A percentile compares a stretch with the other conserved stretches of the same genome.
These are phyloP conservation scores for Apogon hyalosoma DNA, from an alignment of 2,797 vertebrate genomes.

Conservation along the genomic window DNA sequence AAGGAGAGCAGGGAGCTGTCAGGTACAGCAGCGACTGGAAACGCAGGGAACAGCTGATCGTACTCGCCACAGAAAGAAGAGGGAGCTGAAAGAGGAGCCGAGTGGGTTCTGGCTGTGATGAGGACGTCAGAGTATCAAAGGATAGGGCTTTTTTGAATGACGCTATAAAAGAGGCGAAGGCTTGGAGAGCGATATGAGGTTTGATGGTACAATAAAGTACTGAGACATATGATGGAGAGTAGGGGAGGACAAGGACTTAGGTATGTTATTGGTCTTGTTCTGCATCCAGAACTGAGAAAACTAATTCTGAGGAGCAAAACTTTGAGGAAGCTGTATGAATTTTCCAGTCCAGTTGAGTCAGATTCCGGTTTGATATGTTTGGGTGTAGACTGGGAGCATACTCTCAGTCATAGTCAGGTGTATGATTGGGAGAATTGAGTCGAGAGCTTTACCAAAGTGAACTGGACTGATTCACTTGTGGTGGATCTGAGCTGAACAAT, in stretches of 20 bases:
- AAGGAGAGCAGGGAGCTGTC: slow-evolving; percentile 47
- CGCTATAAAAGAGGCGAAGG: slow-evolving; percentile 26
- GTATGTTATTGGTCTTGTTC: slow-evolving; percentile 3
- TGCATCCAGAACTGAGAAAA: slow-evolving; percentile 10
- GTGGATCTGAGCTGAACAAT: too few relatives aligned
- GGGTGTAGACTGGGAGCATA: too few relatives aligned
- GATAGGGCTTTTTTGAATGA: slow-evolving; percentile 34
- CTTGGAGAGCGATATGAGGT: slow-evolving; percentile 17
- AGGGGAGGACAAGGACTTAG: not conserved
- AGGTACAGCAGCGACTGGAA: slow-evolving; percentile 27
- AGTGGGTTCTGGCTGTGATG: slow-evolving; percentile 29
- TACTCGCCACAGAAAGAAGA: slow-evolving; percentile 47
- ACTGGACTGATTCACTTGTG: too few relatives aligned
- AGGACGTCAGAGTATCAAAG: slow-evolving; percentile 47
- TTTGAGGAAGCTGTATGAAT: not conserved
- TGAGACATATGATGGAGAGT: slow-evolving; percentile 18
- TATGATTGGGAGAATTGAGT: too few relatives aligned
- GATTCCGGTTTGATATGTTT: too few relatives aligned
- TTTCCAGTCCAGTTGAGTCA: too few relatives aligned
- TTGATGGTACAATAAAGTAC: slow-evolving; percentile 25
- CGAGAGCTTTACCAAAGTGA: too few relatives aligned
- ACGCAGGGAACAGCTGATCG: slow-evolving; percentile 46
- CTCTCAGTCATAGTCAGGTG: too few relatives aligned
- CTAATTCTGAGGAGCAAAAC: not conserved
- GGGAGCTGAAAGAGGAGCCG: slow-evolving; percentile 14